A percentile compares a stretch with the other conserved stretches of the same genome.
Evolutionary conservation across 2,113 vertebrate species (phyloP).

Genomic region (Xiphophorus maculatus): DNA sequence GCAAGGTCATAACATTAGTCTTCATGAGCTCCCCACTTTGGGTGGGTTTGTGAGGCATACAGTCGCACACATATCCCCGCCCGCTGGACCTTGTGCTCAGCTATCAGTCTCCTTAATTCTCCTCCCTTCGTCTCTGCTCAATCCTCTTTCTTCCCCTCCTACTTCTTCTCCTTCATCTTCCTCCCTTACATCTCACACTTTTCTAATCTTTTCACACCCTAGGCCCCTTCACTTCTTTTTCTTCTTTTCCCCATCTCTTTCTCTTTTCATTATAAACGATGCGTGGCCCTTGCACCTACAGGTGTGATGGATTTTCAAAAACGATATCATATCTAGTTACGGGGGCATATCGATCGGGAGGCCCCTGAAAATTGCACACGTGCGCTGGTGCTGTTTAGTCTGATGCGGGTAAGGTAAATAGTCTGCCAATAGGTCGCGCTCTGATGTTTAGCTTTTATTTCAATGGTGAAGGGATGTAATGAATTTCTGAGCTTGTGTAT

Average conservation of each 20-base stretch:
- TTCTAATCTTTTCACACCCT: constrained; percentile 63
- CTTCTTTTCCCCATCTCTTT: neutral
- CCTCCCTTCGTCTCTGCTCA: constrained; percentile 48
- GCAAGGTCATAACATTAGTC: constrained; percentile 79
- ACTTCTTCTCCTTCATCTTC: constrained; percentile 18
- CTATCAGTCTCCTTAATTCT: constrained; percentile 74
- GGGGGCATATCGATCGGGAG: constrained; percentile 44
- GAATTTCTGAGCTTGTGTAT: constrained; percentile 32
- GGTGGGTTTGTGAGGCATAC: constrained; percentile 28
- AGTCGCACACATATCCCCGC: constrained; percentile 30
- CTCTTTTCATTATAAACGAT: constrained; percentile 42
- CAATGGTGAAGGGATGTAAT: constrained; percentile 24
- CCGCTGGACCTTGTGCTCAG: constrained; percentile 57
- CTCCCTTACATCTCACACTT: constrained; percentile 39
- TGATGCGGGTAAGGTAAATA: constrained; percentile 33
- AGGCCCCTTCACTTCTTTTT: constrained; percentile 18
- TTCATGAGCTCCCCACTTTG: constrained; percentile 65
- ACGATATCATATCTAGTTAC: constrained; percentile 62
- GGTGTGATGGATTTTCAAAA: constrained; percentile 58
- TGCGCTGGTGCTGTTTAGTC: constrained; percentile 25
- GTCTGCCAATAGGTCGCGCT: constrained; percentile 45
- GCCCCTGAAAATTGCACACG: constrained; percentile 49
- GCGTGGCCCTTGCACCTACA: constrained; percentile 28
- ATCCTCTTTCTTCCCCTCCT: constrained; percentile 4
- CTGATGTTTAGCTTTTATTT: constrained; percentile 38